Evolutionary conservation across 2,888 invertebrate genomes (phyloP), one percentile per base, ranked within the genome.

Genomic region (Clistopyga incitator): DNA sequence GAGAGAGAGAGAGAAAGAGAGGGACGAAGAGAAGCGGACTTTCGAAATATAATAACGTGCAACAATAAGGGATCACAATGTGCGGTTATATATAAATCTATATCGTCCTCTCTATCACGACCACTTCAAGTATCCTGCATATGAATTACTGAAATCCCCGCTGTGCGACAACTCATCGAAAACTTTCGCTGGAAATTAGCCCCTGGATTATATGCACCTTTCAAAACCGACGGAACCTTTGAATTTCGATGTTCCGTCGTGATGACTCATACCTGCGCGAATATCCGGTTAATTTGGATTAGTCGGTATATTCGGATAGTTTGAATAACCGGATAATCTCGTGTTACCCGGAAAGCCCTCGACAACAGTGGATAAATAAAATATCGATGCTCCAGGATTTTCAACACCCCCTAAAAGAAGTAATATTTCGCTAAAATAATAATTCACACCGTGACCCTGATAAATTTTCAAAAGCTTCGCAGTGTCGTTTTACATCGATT

Each of bases 31-130:
- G 71, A 13, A 42, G 38, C 15, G 42, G 42, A 61, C 23, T 42
- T 13, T 25, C 34, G 13, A 47, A 71, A 18, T 64, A 54, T 64
- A 78, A 20, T 52, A 67, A 6, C 18, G 11, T 20, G 18, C 50
- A 64, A 75, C 64, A 23, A 75, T 64, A 75, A 64, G 8, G 64
- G 74, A 74, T 74, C 47, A 47, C 47, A 47, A n/a, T 64, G 15
- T 13, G 47, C 45, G 45, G 23, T 18, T 45, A 42, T 25, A n/a
- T 8, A 38, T 8, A 20, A 38, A 18, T 38, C 3, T 11, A 38
- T 18, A 3, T 18, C 34, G 3, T 8, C 34, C 38, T 38, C 34
- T 6, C 25, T 18, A 38, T 38, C 18, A 42, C 10, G 34, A 2
- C 61, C 20, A 38, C 34, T 42, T 38, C 20, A 15, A 11, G 61